Percentiles rank a stretch among this genome's conserved stretches.
Evolutionary conservation across 2,113 vertebrate genomes (phyloP).

Genomic region (Microtus oregoni): DNA sequence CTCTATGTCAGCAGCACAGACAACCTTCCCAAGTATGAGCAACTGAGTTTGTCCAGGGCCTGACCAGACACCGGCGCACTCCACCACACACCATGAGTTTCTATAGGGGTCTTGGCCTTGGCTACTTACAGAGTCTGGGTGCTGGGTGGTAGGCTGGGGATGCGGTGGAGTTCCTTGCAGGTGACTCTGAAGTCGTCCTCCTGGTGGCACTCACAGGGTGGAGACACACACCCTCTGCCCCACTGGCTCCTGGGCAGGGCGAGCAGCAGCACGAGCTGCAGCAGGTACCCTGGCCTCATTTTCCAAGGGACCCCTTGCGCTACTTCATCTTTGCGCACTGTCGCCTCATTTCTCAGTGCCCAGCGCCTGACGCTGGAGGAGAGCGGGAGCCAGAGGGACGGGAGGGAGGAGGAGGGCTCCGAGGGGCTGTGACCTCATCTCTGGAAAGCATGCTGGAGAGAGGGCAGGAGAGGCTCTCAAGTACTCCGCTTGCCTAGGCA

Average conservation of each 20-base stretch:
- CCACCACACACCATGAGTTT: not conserved
- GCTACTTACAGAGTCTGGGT: slow-evolving; percentile 95
- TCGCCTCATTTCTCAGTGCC: slow-evolving; percentile 64
- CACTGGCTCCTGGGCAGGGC: slow-evolving; percentile 63
- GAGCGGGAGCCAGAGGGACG: not conserved
- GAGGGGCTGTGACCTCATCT: slow-evolving; percentile 69
- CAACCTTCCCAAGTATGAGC: not conserved
- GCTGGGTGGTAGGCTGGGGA: slow-evolving; percentile 91
- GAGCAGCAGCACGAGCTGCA: slow-evolving; percentile 80
- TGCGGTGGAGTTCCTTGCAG: slow-evolving; percentile 90
- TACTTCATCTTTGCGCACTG: slow-evolving; percentile 1
- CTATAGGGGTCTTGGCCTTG: not conserved
- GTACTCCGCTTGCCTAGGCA: slow-evolving; percentile 66
- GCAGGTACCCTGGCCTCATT: slow-evolving; percentile 75
- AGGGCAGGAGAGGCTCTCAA: slow-evolving; percentile 53
- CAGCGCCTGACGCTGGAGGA: not conserved
- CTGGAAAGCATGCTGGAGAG: slow-evolving; percentile 49
- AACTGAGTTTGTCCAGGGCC: not conserved
- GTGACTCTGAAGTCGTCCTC: slow-evolving; percentile 91
- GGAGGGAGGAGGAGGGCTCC: not conserved
- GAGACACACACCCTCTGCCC: slow-evolving; percentile 83
- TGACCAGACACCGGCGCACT: accelerated
- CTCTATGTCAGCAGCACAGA: not conserved
- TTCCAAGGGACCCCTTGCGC: slow-evolving; percentile 37
- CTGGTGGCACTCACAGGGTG: slow-evolving; percentile 92